Evolutionary conservation across 2,797 vertebrate species (phyloP), one percentile per base, ranked within the genome.

Genomic region (Hylomyscus alleni): DNA sequence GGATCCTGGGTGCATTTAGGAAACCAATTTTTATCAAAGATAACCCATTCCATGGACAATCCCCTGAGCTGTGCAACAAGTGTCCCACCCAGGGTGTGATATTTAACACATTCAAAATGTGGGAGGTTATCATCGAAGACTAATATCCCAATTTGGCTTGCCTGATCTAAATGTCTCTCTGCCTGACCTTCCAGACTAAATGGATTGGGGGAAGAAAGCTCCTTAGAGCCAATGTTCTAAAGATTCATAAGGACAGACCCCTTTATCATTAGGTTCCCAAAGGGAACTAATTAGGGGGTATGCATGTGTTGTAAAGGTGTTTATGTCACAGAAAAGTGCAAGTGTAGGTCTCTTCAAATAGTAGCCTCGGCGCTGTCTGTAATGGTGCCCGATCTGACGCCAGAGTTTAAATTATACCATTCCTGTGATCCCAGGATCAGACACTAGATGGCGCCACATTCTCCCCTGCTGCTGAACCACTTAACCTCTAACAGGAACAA

Each of bases 361-460:
- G 12, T 34, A 58, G 17, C 2, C 92, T 72, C 77, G 40, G 75
- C 44, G 22, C 13, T 72, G 6, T 67, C 22, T 86, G 93, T 83
- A 90, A 58, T 9, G 12, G 29, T 34, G 6, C 67, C 81, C 24
- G 17, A n/a, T 26, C n/a, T n/a, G 6, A 85, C 62, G 50, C 7
- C 20, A 12, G 34, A 40, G n/a, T 69, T 14, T 26, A 50, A 69
- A 93, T 50, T 6, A 52, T 84, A 20, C 24, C 3, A 3, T 37
- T 85, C 17, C 26, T 92, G 78, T 60, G 60, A n/a, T 95, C 37
- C 56, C 62, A 12, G 54, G 5, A 0, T 22, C 0, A 4, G 60
- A 77, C 98, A 93, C 92, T 87, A 98, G 98, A 87, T 94, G 97
- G 98, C 9, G 34, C 60, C 20, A 80, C 37, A 82, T 26, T 78